phyloP scores from a whole-genome alignment of 2,113 vertebrate species.

The Nyctereutes procyonoides region DNA sequence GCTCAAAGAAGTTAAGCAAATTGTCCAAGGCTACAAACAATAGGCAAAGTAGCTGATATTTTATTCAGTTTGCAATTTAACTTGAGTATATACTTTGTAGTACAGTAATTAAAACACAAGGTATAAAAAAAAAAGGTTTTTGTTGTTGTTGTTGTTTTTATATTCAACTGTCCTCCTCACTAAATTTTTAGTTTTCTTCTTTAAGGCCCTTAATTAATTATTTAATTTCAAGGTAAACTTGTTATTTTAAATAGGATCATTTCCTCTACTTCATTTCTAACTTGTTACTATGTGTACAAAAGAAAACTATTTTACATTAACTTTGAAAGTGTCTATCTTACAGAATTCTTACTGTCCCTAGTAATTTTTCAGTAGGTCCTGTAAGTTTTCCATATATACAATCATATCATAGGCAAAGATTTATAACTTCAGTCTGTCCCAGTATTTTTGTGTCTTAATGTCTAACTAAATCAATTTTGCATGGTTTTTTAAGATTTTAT shows the following conservation, averaged over 20 bases:
- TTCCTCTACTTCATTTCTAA: conserved; percentile 46
- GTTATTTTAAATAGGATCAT: conserved; percentile 11
- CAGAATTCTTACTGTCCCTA: background rate
- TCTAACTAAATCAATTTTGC: background rate
- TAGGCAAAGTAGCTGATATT: background rate
- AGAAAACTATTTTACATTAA: conserved; percentile 31
- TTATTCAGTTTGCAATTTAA: background rate
- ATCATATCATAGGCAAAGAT: conserved; percentile 16
- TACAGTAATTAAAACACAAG: conserved; percentile 34
- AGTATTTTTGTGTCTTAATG: conserved; percentile 21
- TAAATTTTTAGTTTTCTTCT: conserved; percentile 46
- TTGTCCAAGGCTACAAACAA: background rate
- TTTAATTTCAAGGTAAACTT: conserved; percentile 24
- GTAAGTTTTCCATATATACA: background rate
- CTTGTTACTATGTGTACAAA: background rate
- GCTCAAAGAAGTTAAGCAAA: background rate
- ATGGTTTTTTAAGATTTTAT: background rate
- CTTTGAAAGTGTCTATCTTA: conserved; percentile 19
- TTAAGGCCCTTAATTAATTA: background rate
- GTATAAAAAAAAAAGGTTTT: no score
- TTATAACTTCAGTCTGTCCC: conserved; percentile 18
- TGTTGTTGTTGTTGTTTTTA: background rate
- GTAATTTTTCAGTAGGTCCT: background rate
- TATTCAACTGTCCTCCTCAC: background rate
- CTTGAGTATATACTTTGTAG: background rate